Evolutionary conservation across 2,113 vertebrate genomes (phyloP).

Genomic region (Panthera leo): DNA sequence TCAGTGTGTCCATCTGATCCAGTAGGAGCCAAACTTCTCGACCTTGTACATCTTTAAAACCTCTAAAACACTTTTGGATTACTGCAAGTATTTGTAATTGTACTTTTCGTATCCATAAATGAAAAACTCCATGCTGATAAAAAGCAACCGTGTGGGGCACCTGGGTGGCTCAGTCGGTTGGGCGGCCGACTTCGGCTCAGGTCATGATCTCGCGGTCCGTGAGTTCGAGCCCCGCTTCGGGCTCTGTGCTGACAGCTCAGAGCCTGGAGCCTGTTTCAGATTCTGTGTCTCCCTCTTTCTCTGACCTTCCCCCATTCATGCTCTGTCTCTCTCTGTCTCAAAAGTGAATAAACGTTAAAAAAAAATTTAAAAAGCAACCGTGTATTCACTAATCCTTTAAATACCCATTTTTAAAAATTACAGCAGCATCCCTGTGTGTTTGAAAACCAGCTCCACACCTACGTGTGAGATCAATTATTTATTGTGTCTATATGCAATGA

Average conservation of each 20-base stretch:
- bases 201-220: too few relatives aligned
- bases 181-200: too few relatives aligned
- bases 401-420: not conserved
- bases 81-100: conserved; percentile 10
- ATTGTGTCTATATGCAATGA: not conserved
- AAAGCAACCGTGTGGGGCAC: not conserved
- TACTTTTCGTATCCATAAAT: not conserved
- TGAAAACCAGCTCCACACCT: not conserved
- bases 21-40: not conserved
- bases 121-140: not conserved
- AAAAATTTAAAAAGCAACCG: not conserved
- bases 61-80: not conserved
- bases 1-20: not conserved
- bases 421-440: not conserved
- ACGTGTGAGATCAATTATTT: not conserved
- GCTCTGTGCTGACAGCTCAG: too few relatives aligned
- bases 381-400: not conserved
- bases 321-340: too few relatives aligned
- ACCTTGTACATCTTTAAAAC: conserved; percentile 9
- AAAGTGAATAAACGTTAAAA: too few relatives aligned
- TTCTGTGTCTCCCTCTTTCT: too few relatives aligned
- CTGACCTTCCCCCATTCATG: too few relatives aligned
- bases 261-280: too few relatives aligned
- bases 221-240: too few relatives aligned
- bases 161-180: too few relatives aligned